Percentiles rank a stretch among this genome's conserved stretches.
These are phyloP conservation scores for Leucophenga varia DNA, from an alignment of 1,140 invertebrate species.

Conservation along the genomic window DNA sequence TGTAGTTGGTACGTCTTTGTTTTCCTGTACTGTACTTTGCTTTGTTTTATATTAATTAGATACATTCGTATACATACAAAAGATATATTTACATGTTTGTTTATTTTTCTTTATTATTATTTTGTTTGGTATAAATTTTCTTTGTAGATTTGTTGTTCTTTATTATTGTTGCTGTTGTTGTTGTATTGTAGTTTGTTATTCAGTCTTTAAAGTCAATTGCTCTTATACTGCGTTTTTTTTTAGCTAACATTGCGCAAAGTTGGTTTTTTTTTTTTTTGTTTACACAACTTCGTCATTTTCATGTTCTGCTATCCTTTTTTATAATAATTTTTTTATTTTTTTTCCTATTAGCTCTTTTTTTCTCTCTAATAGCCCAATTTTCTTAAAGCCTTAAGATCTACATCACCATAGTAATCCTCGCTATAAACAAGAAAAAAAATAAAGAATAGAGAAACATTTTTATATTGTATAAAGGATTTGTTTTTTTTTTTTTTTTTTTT, in stretches of 20 bases:
- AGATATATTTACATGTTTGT: neutral
- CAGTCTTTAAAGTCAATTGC: constrained; percentile 47
- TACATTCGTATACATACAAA: too few relatives aligned
- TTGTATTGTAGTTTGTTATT: constrained; percentile 19
- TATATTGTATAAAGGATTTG: neutral
- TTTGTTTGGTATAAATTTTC: neutral
- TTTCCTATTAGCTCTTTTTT: constrained; percentile 8
- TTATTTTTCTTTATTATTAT: neutral
- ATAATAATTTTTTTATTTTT: constrained; percentile 10
- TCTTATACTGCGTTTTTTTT: constrained; percentile 19
- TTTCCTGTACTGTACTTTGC: too few relatives aligned
- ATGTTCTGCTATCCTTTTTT: constrained; percentile 20
- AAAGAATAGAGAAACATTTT: constrained; percentile 21
- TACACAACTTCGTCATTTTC: neutral
- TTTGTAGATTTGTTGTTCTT: neutral
- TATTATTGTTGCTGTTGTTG: constrained; percentile 6
- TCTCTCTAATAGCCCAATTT: constrained; percentile 69
- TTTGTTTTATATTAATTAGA: too few relatives aligned
- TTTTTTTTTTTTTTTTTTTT: constrained; percentile 11
- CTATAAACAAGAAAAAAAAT: constrained; percentile 61
- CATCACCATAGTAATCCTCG: constrained; percentile 82
- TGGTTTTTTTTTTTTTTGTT: constrained; percentile 5
- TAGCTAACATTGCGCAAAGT: constrained; percentile 7
- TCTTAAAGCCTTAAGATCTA: constrained; percentile 77
- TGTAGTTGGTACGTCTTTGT: too few relatives aligned